These are phyloP conservation scores for Fopius arisanus DNA, from an alignment of 1,140 invertebrate genomes.

Conservation along the genomic window DNA sequence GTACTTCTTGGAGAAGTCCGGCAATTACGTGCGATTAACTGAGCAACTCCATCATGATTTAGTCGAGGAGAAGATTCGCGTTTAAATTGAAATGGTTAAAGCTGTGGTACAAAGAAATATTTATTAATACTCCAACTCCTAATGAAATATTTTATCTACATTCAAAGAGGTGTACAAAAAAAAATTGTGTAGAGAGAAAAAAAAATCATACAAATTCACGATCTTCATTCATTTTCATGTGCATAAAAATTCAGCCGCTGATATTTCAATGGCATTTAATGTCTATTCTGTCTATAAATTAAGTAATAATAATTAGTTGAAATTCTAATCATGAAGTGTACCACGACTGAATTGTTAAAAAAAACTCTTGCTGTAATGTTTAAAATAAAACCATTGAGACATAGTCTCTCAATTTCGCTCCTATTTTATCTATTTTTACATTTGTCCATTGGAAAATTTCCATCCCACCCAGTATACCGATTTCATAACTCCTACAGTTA, in stretches of 20 bases:
- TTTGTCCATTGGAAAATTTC: not conserved
- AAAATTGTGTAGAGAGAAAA: too few relatives aligned
- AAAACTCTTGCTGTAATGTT: too few relatives aligned
- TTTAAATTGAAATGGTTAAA: slow-evolving; percentile 61
- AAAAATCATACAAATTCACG: not conserved
- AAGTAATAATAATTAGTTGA: too few relatives aligned
- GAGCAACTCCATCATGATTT: slow-evolving; percentile 74
- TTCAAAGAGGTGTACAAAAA: too few relatives aligned
- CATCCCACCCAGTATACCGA: not conserved
- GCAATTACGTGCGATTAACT: slow-evolving; percentile 73
- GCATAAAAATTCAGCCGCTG: too few relatives aligned
- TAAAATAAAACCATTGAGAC: too few relatives aligned
- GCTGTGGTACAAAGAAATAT: not conserved
- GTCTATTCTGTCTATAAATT: too few relatives aligned
- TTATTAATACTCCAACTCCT: not conserved
- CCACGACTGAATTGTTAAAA: too few relatives aligned
- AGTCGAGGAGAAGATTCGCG: slow-evolving; percentile 66
- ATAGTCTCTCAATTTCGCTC: too few relatives aligned
- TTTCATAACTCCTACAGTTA: slow-evolving; percentile 3
- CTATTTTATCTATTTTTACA: not conserved
- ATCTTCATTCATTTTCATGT: not conserved
- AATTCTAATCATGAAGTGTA: too few relatives aligned
- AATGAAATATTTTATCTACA: too few relatives aligned
- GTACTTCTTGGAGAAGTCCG: slow-evolving; percentile 76
- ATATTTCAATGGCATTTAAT: too few relatives aligned